Evolutionary conservation across 1,140 invertebrate genomes (phyloP).

Genomic region (Heterodera schachtii): DNA sequence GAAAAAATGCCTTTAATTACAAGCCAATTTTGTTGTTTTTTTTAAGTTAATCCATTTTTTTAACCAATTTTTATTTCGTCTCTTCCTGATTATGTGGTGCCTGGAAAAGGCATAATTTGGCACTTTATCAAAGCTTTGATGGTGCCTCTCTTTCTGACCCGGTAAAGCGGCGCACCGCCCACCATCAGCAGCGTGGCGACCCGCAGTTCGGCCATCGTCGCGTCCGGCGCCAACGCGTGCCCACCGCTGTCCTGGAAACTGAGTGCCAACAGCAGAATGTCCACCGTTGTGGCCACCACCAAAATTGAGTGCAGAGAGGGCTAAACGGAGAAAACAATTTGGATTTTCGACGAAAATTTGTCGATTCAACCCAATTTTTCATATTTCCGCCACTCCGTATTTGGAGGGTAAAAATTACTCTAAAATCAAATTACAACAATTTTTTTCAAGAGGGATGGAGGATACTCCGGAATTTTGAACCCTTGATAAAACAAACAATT

Average conservation of each 20-base stretch:
- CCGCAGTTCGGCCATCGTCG: slow-evolving; percentile 33
- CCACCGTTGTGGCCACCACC: slow-evolving; percentile 85
- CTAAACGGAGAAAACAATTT: slow-evolving; percentile 65
- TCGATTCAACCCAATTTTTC: too few relatives aligned
- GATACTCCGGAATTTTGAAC: too few relatives aligned
- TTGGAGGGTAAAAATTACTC: too few relatives aligned
- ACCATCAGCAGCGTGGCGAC: slow-evolving; percentile 81
- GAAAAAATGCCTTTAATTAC: too few relatives aligned
- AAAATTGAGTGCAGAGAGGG: slow-evolving; percentile 87
- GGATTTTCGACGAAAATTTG: neutral
- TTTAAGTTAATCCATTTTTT: too few relatives aligned
- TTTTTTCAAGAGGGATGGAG: too few relatives aligned
- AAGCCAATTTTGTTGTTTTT: too few relatives aligned
- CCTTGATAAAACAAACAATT: too few relatives aligned
- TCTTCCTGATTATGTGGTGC: too few relatives aligned
- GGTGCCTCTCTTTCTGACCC: slow-evolving; percentile 61
- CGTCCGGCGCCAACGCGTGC: slow-evolving; percentile 26
- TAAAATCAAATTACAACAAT: neutral
- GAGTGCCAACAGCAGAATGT: slow-evolving; percentile 86
- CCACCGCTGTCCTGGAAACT: slow-evolving; percentile 70
- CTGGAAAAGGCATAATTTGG: slow-evolving; percentile 5
- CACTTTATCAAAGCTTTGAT: slow-evolving; percentile 15
- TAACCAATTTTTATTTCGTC: too few relatives aligned
- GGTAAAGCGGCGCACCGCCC: slow-evolving; percentile 83
- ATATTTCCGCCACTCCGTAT: too few relatives aligned